Evolutionary conservation across 2,888 invertebrate genomes (phyloP), one percentile per base, ranked within the genome.

Genomic region (Xanthia togata): DNA sequence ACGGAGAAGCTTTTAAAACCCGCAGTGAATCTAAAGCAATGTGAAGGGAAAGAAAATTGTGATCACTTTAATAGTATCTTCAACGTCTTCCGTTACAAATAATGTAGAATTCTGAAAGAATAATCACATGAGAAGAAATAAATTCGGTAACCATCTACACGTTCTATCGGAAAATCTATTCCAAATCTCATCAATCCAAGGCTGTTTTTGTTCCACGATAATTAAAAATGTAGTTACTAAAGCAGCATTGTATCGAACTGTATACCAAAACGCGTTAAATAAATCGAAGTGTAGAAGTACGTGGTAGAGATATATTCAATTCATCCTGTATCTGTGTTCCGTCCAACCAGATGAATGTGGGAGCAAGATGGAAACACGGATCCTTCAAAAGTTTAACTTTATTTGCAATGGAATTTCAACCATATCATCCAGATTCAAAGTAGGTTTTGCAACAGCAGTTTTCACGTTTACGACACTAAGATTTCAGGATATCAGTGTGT

Each of bases 301-400:
- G 87, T 89, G 87, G 94, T 95, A 89, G 88, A 89, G 87, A 94
- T 89, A 91, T 91, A 96, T 96, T 95, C 93, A 96, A 96, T 96
- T 96, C 95, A 94, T 95, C 92, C 94, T 94, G 95, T 95, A 94
- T 95, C 93, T 93, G 87, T 92, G 93, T 94, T 93, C 91, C 91
- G 88, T 92, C 95, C 95, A 95, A 95, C 94, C 95, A 94, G 94
- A 93, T 89, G 92, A 92, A 91, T 91, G 96, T 90, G 92, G 89
- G 93, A 96, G 92, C 89, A 93, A 91, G 96, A 96, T 83, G 89
- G 90, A 87, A 85, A 84, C 87, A 94, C 87, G 90, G 89, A 94
- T 96, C 96, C 95, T 96, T 94, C 93, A 93, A 93, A 95, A 91
- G 90, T 92, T 91, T 86, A 84, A 84, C 41, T 86, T 88, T 80